These are phyloP conservation scores for Laspeyria flexula DNA, from an alignment of 2,888 invertebrate genomes.

Conservation along the genomic window DNA sequence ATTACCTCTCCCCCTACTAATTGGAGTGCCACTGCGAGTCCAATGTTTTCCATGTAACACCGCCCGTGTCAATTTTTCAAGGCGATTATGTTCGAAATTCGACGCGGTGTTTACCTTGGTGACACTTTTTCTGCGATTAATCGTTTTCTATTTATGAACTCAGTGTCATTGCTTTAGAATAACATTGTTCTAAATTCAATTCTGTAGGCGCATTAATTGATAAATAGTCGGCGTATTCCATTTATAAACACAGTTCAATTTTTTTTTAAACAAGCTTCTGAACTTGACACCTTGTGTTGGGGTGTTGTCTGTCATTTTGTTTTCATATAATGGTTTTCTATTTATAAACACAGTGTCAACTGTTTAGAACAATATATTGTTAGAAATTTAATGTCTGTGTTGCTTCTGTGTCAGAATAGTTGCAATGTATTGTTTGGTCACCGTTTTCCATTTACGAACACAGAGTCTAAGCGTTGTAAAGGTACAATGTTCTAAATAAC, in stretches of 20 bases:
- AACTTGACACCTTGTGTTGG: too few relatives aligned
- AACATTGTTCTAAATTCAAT: background rate
- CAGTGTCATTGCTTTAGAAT: background rate
- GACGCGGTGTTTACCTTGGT: constrained; percentile 25
- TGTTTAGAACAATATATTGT: constrained; percentile 21
- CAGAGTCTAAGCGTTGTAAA: too few relatives aligned
- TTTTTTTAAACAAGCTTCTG: too few relatives aligned
- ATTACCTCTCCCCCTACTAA: constrained; percentile 66
- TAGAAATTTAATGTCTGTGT: constrained; percentile 26
- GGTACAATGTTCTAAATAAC: too few relatives aligned
- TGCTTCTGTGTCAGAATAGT: background rate
- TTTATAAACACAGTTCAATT: constrained; percentile 13
- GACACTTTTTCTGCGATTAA: constrained; percentile 2
- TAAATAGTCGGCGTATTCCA: constrained; percentile 26
- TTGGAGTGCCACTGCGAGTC: constrained; percentile 51
- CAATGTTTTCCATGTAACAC: constrained; percentile 30
- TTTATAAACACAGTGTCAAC: constrained; percentile 15
- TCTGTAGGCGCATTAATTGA: too few relatives aligned
- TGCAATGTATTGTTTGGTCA: too few relatives aligned
- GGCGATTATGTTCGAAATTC: constrained; percentile 18
- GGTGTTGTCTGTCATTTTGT: too few relatives aligned
- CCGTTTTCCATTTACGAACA: too few relatives aligned
- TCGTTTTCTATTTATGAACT: constrained; percentile 23
- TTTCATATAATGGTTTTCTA: constrained; percentile 24
- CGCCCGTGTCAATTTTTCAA: constrained; percentile 17